A percentile compares a stretch with the other conserved stretches of the same genome.
phyloP scores from a whole-genome alignment of 2,888 invertebrate species.

The Cephus rjabovi region DNA sequence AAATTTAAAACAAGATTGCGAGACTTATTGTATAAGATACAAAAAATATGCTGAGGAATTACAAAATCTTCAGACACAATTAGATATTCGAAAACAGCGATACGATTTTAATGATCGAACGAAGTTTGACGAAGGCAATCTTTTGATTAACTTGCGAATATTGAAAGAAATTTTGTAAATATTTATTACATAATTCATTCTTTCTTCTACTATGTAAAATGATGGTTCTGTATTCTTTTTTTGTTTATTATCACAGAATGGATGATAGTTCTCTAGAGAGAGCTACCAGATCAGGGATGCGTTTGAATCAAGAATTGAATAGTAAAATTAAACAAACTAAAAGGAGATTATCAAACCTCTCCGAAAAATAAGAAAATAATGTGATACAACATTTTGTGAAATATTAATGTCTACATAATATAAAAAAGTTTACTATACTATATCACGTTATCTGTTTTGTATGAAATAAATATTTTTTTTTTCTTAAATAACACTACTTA shows the following conservation, averaged over 20 bases:
- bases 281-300: background rate
- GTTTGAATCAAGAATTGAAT: background rate
- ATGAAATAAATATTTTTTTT: background rate
- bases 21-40: background rate
- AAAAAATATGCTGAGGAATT: background rate
- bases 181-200: background rate
- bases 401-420: too few species aligned
- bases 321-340: background rate
- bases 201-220: background rate
- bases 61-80: background rate
- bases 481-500: background rate
- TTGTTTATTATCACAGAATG: background rate
- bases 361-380: background rate
- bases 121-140: background rate
- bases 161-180: background rate
- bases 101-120: background rate
- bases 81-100: background rate
- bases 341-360: background rate
- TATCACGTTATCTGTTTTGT: background rate
- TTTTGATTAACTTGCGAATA: background rate
- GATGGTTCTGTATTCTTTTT: background rate
- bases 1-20: background rate
- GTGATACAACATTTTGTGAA: background rate
- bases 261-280: background rate
- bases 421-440: too few species aligned